phyloP scores from a whole-genome alignment of 2,888 invertebrate genomes.

The Salticus scenicus region DNA sequence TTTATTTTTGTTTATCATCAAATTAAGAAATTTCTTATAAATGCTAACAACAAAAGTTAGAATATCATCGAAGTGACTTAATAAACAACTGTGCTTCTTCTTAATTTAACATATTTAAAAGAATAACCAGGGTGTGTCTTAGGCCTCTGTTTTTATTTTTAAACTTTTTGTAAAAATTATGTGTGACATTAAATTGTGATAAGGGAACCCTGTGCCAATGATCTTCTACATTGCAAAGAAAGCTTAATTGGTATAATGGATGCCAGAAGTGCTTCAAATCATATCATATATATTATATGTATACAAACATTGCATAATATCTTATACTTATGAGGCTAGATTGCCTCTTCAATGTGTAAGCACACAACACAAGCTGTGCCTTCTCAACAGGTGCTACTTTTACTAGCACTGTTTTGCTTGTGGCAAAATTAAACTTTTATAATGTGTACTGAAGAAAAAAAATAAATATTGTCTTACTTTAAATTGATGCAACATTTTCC shows the following conservation, averaged over 20 bases:
- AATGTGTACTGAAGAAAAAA: constrained; percentile 44
- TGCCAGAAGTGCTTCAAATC: constrained; percentile 62
- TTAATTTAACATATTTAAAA: too few species aligned
- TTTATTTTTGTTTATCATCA: too few species aligned
- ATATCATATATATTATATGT: constrained; percentile 62
- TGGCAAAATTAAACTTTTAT: constrained; percentile 65
- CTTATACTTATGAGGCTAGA: constrained; percentile 18
- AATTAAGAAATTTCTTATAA: too few species aligned
- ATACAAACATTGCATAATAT: constrained; percentile 49
- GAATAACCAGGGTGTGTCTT: too few species aligned
- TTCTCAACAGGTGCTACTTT: constrained; percentile 67
- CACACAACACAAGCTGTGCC: constrained; percentile 69
- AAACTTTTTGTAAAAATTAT: too few species aligned
- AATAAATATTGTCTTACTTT: constrained; percentile 58
- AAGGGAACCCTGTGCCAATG: constrained; percentile 24
- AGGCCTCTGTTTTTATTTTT: too few species aligned
- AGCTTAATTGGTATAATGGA: constrained; percentile 35
- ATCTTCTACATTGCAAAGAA: constrained; percentile 18
- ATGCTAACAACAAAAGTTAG: too few species aligned
- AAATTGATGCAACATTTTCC: constrained; percentile 35
- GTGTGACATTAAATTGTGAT: constrained; percentile 4
- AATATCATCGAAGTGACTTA: too few species aligned
- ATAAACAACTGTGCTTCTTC: too few species aligned
- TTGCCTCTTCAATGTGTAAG: constrained; percentile 35
- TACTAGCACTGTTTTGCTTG: constrained; percentile 68